These are phyloP conservation scores for Aspiorhynchus laticeps DNA, from an alignment of 2,113 vertebrate species.

Conservation along the genomic window DNA sequence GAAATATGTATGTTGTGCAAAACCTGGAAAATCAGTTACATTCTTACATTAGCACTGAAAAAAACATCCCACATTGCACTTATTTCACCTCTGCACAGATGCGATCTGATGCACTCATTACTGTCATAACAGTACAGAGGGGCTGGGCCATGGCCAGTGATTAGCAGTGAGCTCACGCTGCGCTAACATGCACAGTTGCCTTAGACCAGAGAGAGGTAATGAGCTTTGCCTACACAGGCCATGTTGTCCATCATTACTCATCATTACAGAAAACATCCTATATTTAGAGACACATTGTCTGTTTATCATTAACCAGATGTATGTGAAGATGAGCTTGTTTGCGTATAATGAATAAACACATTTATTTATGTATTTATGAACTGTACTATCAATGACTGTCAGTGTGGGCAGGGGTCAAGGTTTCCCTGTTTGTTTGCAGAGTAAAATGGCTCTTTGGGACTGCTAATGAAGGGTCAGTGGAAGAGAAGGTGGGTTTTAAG, in stretches of 20 bases:
- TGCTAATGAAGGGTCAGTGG: neutral
- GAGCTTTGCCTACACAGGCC: slow-evolving; percentile 19
- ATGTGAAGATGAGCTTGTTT: slow-evolving; percentile 11
- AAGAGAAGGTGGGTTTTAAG: slow-evolving; percentile 11
- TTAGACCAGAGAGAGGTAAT: slow-evolving; percentile 30
- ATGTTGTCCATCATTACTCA: slow-evolving; percentile 32
- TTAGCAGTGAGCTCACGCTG: slow-evolving; percentile 37
- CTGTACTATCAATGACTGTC: neutral
- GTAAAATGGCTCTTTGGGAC: slow-evolving; percentile 30
- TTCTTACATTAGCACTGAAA: neutral
- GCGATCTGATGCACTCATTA: slow-evolving; percentile 18
- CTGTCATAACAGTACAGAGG: neutral
- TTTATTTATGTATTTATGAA: slow-evolving; percentile 22
- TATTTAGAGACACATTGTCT: slow-evolving; percentile 14
- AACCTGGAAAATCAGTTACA: neutral
- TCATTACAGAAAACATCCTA: slow-evolving; percentile 21
- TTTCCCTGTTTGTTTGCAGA: neutral
- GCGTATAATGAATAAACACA: neutral
- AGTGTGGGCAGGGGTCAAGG: neutral
- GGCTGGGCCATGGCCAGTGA: neutral
- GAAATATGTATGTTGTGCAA: neutral
- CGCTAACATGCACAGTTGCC: slow-evolving; percentile 10
- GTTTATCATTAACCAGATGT: slow-evolving; percentile 3
- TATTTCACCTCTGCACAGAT: neutral
- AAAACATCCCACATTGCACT: neutral